A percentile compares a stretch with the other conserved stretches of the same genome.
phyloP scores from a whole-genome alignment of 2,888 invertebrate genomes.

The Reticulitermes lucifugus region DNA sequence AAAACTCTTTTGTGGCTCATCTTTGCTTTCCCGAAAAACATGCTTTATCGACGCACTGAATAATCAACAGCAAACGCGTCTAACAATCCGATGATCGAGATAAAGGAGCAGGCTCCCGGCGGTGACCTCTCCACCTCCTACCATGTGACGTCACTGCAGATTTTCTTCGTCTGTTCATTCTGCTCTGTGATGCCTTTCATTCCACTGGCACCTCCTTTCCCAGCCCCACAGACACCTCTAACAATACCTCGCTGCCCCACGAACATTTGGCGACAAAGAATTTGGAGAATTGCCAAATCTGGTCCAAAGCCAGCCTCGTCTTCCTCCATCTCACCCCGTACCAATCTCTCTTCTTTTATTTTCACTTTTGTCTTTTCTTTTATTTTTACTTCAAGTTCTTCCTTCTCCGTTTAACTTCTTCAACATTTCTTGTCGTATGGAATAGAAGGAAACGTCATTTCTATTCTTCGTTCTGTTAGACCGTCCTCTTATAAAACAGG shows the following conservation, averaged over 20 bases:
- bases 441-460: slow-evolving; percentile 36
- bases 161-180: slow-evolving; percentile 11
- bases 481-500: slow-evolving; percentile 27
- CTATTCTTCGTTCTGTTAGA: slow-evolving; percentile 29
- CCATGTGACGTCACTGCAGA: slow-evolving; percentile 22
- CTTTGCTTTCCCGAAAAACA: no score
- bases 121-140: background rate
- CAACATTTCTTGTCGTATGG: slow-evolving; percentile 27
- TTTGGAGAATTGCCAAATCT: slow-evolving; percentile 48
- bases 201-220: background rate
- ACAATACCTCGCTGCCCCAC: slow-evolving; percentile 45
- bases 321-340: slow-evolving; percentile 8
- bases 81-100: background rate
- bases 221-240: slow-evolving; percentile 34
- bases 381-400: background rate
- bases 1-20: no score
- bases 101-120: background rate
- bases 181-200: background rate
- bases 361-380: slow-evolving; percentile 15
- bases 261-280: slow-evolving; percentile 49
- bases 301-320: slow-evolving; percentile 29
- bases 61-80: background rate
- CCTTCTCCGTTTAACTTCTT: background rate
- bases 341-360: slow-evolving; percentile 26
- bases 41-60: no score